A percentile compares a stretch with the other conserved stretches of the same genome.
Conservation (phyloP, 1,140 invertebrate genomes). For the Cataglyphis hispanica region DNA sequence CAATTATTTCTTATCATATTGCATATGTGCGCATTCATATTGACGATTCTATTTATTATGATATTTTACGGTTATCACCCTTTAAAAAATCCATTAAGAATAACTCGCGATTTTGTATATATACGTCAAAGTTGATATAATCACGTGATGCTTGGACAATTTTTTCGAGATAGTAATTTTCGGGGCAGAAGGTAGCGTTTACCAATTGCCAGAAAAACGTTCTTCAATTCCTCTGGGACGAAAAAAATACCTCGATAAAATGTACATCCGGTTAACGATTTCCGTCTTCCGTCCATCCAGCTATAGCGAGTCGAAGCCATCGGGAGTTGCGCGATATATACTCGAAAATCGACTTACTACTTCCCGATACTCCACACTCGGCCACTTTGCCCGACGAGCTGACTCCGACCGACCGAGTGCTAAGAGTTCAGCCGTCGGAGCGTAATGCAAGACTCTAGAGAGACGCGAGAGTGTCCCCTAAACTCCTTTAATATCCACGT, state of each 20-base stretch:
- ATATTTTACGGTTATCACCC: background rate
- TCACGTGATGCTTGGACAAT: background rate
- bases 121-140: conserved; percentile 33
- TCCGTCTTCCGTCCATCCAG: conserved; percentile 3
- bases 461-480: conserved; percentile 48
- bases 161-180: conserved; percentile 31
- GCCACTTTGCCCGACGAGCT: conserved; percentile 14
- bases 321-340: conserved; percentile 36
- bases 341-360: conserved; percentile 65
- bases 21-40: background rate
- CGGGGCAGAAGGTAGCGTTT: background rate
- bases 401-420: conserved; percentile 25
- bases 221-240: background rate
- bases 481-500: conserved; percentile 75
- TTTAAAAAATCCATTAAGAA: background rate
- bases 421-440: conserved; percentile 60
- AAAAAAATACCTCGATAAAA: conserved; percentile 45
- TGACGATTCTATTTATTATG: background rate
- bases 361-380: conserved; percentile 13
- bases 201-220: conserved; percentile 35
- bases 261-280: conserved; percentile 42
- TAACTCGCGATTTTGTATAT: background rate
- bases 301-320: conserved; percentile 3
- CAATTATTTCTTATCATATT: background rate
- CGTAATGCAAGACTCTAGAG: conserved; percentile 46